phyloP scores from a whole-genome alignment of 2,797 vertebrate species.

The Miichthys miiuy region DNA sequence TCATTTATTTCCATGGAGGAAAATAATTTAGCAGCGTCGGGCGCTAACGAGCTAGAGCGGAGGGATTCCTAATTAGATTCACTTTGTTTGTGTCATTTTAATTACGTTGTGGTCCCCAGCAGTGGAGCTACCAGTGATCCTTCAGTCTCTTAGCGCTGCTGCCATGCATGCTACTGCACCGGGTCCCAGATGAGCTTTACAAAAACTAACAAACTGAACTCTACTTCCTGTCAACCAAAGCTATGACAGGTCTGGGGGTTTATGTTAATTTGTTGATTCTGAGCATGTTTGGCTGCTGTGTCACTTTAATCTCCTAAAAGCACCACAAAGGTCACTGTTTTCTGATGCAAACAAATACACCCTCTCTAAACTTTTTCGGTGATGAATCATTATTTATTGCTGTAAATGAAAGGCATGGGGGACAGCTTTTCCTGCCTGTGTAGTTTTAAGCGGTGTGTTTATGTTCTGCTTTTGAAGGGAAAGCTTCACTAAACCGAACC shows the following conservation, averaged over 20 bases:
- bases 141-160: conserved; percentile 76
- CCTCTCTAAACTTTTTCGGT: conserved; percentile 80
- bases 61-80: conserved; percentile 93
- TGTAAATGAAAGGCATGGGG: conserved; percentile 81
- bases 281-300: conserved; percentile 72
- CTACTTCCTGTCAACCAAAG: conserved; percentile 61
- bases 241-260: conserved; percentile 59
- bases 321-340: conserved; percentile 76
- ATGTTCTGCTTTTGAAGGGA: conserved; percentile 81
- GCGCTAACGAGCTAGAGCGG: conserved; percentile 89
- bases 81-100: conserved; percentile 95
- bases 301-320: conserved; percentile 78
- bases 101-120: conserved; percentile 89
- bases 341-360: conserved; percentile 80
- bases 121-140: conserved; percentile 85
- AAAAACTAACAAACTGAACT: conserved; percentile 66
- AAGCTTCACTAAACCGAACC: conserved; percentile 81
- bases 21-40: conserved; percentile 90
- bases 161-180: conserved; percentile 56
- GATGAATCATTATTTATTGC: conserved; percentile 84
- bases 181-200: conserved; percentile 71
- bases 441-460: conserved; percentile 81
- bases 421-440: conserved; percentile 81
- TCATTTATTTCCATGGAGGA: conserved; percentile 88
- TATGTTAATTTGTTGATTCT: conserved; percentile 78